These are phyloP conservation scores for Belonocnema kinseyi DNA, from an alignment of 1,140 invertebrate species.

Conservation along the genomic window DNA sequence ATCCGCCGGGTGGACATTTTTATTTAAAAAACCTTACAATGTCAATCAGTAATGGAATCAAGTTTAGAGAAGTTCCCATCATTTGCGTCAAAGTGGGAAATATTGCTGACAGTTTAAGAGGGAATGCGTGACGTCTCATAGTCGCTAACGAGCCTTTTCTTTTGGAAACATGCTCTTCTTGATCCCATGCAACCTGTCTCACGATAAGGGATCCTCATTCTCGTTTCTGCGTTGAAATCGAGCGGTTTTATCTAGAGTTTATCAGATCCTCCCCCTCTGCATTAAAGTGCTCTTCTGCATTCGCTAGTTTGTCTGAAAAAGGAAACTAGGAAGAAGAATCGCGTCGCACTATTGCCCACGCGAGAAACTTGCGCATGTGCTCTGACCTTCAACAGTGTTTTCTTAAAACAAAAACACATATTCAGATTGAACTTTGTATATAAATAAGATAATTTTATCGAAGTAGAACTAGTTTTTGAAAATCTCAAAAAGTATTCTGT, in stretches of 20 bases:
- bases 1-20: too few relatives aligned
- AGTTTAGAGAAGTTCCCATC: background rate
- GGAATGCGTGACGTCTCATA: background rate
- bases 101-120: background rate
- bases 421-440: background rate
- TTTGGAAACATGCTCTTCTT: background rate
- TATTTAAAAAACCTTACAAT: too few relatives aligned
- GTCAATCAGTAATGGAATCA: too few relatives aligned
- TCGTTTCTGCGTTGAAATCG: slow-evolving; percentile 9
- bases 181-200: background rate
- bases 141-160: background rate
- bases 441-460: too few relatives aligned
- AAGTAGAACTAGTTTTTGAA: too few relatives aligned
- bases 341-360: background rate
- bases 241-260: background rate
- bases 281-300: background rate
- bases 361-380: background rate
- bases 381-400: background rate
- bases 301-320: background rate
- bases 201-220: background rate
- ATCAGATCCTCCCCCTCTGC: background rate
- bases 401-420: background rate
- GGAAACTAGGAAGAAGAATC: background rate
- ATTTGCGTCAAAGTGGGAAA: background rate
- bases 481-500: too few relatives aligned